Conservation (phyloP, 2,797 vertebrate species). For the Nyctibius grandis region DNA sequence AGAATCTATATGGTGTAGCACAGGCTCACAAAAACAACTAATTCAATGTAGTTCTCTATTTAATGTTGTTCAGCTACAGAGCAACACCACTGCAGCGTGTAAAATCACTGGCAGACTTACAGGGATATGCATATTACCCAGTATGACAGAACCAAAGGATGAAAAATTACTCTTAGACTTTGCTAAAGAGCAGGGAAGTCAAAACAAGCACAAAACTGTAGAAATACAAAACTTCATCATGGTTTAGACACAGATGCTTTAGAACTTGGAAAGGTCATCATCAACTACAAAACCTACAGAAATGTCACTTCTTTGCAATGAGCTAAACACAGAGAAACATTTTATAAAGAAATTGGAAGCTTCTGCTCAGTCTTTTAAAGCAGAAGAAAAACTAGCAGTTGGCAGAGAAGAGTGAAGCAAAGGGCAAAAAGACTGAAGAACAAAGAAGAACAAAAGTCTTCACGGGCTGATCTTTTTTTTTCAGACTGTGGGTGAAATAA, state of each 20-base stretch:
- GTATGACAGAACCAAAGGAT: neutral
- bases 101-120: constrained; percentile 46
- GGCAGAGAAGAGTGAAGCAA: neutral
- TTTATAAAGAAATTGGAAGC: neutral
- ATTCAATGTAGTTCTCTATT: constrained; percentile 23
- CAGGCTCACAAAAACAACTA: neutral
- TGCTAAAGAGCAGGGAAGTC: neutral
- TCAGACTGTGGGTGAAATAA: neutral
- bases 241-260: constrained; percentile 9
- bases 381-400: neutral
- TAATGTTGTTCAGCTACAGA: constrained; percentile 13
- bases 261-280: constrained; percentile 30
- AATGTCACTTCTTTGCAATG: neutral
- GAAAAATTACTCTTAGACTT: constrained; percentile 23
- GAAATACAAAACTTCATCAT: neutral
- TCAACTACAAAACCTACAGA: constrained; percentile 1
- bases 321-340: neutral
- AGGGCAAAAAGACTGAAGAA: neutral
- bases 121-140: constrained; percentile 38
- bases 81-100: neutral
- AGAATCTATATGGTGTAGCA: neutral
- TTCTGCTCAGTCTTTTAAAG: constrained; percentile 6
- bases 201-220: constrained; percentile 1
- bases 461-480: neutral
- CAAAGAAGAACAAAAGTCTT: constrained; percentile 8